Evolutionary conservation across 2,888 invertebrate genomes (phyloP), one percentile per base, ranked within the genome.

Genomic region (Mechanitis messenoides): DNA sequence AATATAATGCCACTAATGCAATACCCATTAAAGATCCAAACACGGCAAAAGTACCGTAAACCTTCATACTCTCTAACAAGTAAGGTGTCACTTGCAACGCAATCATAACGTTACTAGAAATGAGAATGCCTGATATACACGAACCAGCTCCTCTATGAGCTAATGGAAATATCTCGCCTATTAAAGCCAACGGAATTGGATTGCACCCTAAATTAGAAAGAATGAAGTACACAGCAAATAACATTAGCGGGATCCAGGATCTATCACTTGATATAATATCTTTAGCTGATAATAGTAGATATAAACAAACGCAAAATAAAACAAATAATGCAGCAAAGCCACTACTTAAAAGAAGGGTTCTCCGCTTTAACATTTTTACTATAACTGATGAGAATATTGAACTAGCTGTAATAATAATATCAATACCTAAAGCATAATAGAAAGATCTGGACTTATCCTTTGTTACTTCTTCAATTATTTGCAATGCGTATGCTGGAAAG

Each of bases 81-180:
- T 75, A 72, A 2, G 80, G 77, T 0, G 83, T 79, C 0, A 77
- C 58, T 66, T 85, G 78, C 11, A 85, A 69, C 2, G 71, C 73
- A 3, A 73, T 12, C 67, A 79, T 73, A 0, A 84, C 50, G 11
- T 64, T 60, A 1, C 79, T 3, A 0, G 81, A 80, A 11, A 82
- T 47, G 2, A 76, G 62, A 0, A 75, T 59, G 0, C 85, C 84
- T 0, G 75, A 68, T 0, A 76, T 64, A 0, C 75, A 66, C 9
- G 78, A 72, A 0, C 84, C 85, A 1, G 74, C 74, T 6, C 78
- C 79, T 69, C 80, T 78, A 59, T 85, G 81, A 1, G 71, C 76
- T 50, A 86, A 72, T 0, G 86, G 86, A 50, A 80, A 81, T 3
- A 86, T 62, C 68, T 87, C 87, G 0, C 87, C 86, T 33, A 83